Conservation (phyloP, 2,113 vertebrate species). For the Vombatus ursinus region DNA sequence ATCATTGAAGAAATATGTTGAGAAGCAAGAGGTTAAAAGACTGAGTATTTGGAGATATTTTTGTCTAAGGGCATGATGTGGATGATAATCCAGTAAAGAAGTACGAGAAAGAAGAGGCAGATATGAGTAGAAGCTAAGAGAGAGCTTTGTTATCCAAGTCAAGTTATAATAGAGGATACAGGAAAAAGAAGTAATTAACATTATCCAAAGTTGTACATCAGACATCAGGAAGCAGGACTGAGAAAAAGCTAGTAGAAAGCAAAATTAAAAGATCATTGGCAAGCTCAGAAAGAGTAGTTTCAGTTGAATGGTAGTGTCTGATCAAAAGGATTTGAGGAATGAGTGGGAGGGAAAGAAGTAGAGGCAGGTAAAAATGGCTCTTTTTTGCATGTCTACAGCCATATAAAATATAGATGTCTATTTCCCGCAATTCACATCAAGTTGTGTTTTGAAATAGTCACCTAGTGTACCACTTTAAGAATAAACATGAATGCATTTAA, state of each 20-base stretch:
- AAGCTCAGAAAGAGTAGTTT: neutral
- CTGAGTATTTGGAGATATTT: neutral
- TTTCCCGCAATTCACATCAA: neutral
- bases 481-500: neutral
- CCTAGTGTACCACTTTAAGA: neutral
- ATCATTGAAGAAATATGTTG: neutral
- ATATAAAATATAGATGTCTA: neutral
- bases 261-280: neutral
- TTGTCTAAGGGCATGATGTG: neutral
- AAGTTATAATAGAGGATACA: neutral
- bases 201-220: neutral
- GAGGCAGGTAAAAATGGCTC: neutral
- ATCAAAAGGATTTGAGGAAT: neutral
- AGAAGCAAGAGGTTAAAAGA: neutral
- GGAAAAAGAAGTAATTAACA: neutral
- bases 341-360: neutral
- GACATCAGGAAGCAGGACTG: neutral
- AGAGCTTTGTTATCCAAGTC: neutral
- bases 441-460: neutral
- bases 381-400: neutral
- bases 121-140: neutral
- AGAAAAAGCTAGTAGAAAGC: neutral
- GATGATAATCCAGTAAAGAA: neutral
- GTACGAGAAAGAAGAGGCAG: neutral
- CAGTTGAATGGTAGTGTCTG: neutral